Percentiles rank a stretch among this genome's conserved stretches.
Conservation (phyloP, 2,888 invertebrate genomes). For the Drosophila pseudotakahashii region DNA sequence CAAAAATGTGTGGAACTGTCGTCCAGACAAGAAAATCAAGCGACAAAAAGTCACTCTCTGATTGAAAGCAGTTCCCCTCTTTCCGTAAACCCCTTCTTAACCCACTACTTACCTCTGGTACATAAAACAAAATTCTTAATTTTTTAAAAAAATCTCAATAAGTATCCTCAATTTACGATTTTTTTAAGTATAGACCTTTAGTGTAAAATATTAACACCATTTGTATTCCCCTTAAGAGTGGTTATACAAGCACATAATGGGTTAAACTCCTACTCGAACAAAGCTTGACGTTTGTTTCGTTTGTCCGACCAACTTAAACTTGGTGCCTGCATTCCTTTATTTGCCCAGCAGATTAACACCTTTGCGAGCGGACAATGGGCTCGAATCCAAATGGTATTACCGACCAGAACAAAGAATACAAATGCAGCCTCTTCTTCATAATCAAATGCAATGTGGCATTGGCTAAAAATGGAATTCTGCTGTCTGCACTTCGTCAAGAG, state of each 20-base stretch:
- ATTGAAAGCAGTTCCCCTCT: not conserved
- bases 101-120: not conserved
- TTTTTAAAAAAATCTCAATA: not conserved
- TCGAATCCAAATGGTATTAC: constrained; percentile 52
- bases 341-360: constrained; percentile 72
- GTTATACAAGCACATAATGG: not conserved
- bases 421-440: constrained; percentile 52
- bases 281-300: constrained; percentile 36
- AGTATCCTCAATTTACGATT: too few relatives aligned
- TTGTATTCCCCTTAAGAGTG: not conserved
- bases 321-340: constrained; percentile 45
- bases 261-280: constrained; percentile 19
- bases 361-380: constrained; percentile 43
- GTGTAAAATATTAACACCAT: too few relatives aligned
- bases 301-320: not conserved
- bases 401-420: constrained; percentile 16
- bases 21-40: not conserved
- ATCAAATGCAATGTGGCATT: constrained; percentile 75
- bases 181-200: too few relatives aligned
- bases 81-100: not conserved
- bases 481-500: constrained; percentile 75
- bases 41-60: constrained; percentile 1
- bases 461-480: constrained; percentile 78
- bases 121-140: too few relatives aligned
- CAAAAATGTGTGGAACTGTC: constrained; percentile 17